These are phyloP conservation scores for Struthidea cinerea DNA, from an alignment of 2,113 vertebrate species.

Conservation along the genomic window DNA sequence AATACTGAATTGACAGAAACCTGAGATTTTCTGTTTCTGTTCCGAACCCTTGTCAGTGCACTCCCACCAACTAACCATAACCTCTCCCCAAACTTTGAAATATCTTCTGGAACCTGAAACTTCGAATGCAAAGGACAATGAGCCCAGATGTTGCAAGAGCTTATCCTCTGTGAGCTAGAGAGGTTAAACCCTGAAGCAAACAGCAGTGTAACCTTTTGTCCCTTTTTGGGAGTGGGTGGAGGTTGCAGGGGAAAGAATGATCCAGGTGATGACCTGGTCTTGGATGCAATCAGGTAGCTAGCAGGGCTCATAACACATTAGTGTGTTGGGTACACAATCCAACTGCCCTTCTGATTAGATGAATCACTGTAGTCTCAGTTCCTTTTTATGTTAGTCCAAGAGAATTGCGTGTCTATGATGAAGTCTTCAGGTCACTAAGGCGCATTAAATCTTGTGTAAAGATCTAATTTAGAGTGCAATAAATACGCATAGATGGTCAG, in stretches of 20 bases:
- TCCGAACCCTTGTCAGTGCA: not conserved
- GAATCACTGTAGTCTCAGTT: not conserved
- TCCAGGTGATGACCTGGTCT: not conserved
- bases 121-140: not conserved
- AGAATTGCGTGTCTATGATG: fast-evolving
- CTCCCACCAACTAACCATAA: not conserved
- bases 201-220: not conserved
- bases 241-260: not conserved
- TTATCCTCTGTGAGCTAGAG: not conserved
- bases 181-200: not conserved
- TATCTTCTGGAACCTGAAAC: not conserved
- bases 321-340: not conserved
- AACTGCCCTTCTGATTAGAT: not conserved
- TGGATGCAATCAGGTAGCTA: not conserved
- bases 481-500: not conserved
- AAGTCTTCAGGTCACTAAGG: not conserved
- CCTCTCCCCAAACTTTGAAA: fast-evolving
- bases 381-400: not conserved
- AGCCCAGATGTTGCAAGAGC: not conserved
- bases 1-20: fast-evolving
- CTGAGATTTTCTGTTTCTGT: not conserved
- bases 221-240: not conserved
- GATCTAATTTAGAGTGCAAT: not conserved
- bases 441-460: not conserved
- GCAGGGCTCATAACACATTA: not conserved